Conservation (phyloP, 1,140 invertebrate genomes). For the Centruroides sculpturatus region DNA sequence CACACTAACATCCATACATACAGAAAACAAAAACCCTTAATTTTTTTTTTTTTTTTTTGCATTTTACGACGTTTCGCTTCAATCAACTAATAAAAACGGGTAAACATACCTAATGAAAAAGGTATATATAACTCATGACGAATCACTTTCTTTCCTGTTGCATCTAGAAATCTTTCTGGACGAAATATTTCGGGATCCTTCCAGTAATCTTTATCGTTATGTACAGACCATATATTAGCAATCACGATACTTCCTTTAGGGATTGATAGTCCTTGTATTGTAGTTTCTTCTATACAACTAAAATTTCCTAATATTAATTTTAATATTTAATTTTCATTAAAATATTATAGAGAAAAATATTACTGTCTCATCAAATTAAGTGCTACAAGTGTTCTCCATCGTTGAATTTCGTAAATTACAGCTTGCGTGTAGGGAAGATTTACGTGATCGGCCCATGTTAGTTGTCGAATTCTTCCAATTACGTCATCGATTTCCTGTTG, state of each 20-base stretch:
- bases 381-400: constrained; percentile 16
- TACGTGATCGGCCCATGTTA: constrained; percentile 9
- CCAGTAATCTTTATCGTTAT: constrained; percentile 50
- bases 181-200: constrained; percentile 50
- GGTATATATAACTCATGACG: no score
- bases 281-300: constrained; percentile 7
- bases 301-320: not conserved
- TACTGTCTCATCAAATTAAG: constrained; percentile 14
- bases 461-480: constrained; percentile 15
- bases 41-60: no score
- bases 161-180: constrained; percentile 43
- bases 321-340: not conserved
- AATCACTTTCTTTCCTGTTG: constrained; percentile 10
- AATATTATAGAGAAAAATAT: not conserved
- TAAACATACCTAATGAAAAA: no score
- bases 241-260: constrained; percentile 35
- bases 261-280: constrained; percentile 10
- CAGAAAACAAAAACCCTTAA: no score
- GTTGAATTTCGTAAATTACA: constrained; percentile 17
- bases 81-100: no score
- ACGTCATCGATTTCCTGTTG: constrained; percentile 20
- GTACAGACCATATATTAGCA: constrained; percentile 47
- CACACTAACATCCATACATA: no score
- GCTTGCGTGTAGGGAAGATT: constrained; percentile 20
- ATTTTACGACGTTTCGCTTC: no score